These are phyloP conservation scores for Eumaeus atala DNA, from an alignment of 1,140 invertebrate species.

Conservation along the genomic window DNA sequence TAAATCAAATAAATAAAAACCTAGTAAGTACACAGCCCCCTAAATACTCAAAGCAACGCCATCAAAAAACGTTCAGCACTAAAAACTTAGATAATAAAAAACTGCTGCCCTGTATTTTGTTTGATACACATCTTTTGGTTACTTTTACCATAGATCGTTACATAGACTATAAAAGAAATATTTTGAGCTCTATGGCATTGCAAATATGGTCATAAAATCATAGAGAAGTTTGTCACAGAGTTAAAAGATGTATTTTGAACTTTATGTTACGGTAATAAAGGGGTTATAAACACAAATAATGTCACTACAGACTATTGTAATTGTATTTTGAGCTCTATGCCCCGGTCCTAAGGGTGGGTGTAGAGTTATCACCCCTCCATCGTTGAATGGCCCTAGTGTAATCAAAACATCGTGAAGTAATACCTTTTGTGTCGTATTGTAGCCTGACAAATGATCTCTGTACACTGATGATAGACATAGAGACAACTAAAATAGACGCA, in stretches of 20 bases:
- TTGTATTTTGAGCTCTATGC: not conserved
- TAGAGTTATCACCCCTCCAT: not conserved
- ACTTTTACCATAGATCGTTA: not conserved
- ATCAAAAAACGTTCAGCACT: slow-evolving; percentile 2
- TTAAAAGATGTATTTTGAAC: no score
- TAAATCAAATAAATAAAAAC: no score
- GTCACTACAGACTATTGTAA: not conserved
- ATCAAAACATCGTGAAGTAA: slow-evolving; percentile 55
- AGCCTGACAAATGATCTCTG: slow-evolving; percentile 16
- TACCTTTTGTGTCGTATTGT: slow-evolving; percentile 30
- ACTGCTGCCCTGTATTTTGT: not conserved
- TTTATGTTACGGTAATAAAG: no score
- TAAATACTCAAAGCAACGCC: not conserved
- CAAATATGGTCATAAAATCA: no score
- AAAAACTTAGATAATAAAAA: not conserved
- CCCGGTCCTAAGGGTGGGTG: not conserved
- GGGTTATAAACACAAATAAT: no score
- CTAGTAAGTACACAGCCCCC: no score
- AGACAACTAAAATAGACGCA: not conserved
- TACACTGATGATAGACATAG: not conserved
- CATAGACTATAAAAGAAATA: no score
- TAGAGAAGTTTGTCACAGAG: no score
- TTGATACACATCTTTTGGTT: not conserved
- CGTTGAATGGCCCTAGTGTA: slow-evolving; percentile 36
- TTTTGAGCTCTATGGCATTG: no score